phyloP scores from a whole-genome alignment of 1,140 invertebrate genomes.

The Reticulitermes speratus region DNA sequence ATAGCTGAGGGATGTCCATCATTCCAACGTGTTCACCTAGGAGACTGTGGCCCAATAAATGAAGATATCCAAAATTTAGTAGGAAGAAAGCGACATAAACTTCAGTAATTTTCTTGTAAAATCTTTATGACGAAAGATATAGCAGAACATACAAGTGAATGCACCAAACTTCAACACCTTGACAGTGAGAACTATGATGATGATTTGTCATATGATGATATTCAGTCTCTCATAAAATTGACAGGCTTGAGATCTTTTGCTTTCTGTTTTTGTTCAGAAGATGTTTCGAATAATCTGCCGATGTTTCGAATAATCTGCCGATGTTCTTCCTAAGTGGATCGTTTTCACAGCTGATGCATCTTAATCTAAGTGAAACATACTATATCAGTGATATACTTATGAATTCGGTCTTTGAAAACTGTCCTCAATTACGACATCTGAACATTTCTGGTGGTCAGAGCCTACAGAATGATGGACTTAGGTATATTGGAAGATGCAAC shows the following conservation, averaged over 20 bases:
- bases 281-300: not conserved
- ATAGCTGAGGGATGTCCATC: conserved; percentile 13
- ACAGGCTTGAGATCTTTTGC: not conserved
- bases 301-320: not conserved
- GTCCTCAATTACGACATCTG: not conserved
- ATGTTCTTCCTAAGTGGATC: not conserved
- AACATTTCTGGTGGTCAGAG: not conserved
- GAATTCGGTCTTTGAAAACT: not conserved
- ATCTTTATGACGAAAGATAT: not conserved
- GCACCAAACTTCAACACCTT: not conserved
- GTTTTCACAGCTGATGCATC: not conserved
- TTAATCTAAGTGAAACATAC: not conserved
- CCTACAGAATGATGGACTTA: not conserved
- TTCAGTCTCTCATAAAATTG: not conserved
- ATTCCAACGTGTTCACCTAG: not conserved
- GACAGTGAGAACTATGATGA: not conserved
- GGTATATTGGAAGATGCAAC: not conserved
- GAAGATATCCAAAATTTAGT: conserved; percentile 10
- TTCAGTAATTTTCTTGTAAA: conserved; percentile 4
- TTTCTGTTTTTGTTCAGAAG: not conserved
- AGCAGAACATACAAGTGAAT: not conserved
- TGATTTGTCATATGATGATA: not conserved
- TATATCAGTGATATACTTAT: not conserved
- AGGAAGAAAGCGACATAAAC: not conserved
- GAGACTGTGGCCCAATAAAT: not conserved